Evolutionary conservation across 2,113 vertebrate genomes (phyloP).

Genomic region (Antennarius striatus): DNA sequence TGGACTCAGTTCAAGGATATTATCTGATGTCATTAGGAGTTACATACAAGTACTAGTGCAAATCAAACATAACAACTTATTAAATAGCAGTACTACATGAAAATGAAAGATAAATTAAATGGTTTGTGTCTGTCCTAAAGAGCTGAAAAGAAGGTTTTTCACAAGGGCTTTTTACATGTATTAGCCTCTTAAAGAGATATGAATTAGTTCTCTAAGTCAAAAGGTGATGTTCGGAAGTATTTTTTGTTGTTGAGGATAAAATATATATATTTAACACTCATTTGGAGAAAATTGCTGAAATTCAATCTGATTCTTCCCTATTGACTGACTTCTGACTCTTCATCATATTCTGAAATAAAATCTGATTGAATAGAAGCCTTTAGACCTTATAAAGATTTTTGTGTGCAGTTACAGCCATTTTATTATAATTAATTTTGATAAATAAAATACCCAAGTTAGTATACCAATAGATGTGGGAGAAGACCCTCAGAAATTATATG

Average conservation of each 20-base stretch:
- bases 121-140: slow-evolving; percentile 14
- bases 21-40: slow-evolving; percentile 22
- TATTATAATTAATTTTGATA: slow-evolving; percentile 7
- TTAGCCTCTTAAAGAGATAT: slow-evolving; percentile 7
- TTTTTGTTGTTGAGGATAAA: neutral
- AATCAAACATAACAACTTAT: slow-evolving; percentile 14
- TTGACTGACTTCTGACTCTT: slow-evolving; percentile 9
- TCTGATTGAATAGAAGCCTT: neutral
- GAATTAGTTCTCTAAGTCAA: slow-evolving; percentile 31
- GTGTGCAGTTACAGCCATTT: neutral
- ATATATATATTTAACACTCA: slow-evolving; percentile 4
- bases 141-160: slow-evolving; percentile 24
- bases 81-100: neutral
- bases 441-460: neutral
- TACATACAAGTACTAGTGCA: slow-evolving; percentile 17
- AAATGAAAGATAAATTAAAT: slow-evolving; percentile 26
- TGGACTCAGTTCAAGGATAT: slow-evolving; percentile 47
- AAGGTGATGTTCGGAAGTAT: slow-evolving; percentile 14
- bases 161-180: slow-evolving; percentile 7
- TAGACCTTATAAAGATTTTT: slow-evolving; percentile 9
- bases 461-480: slow-evolving; percentile 5
- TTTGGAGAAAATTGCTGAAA: slow-evolving; percentile 12
- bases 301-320: neutral
- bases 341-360: slow-evolving; percentile 6
- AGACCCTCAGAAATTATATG: slow-evolving; percentile 3